Evolutionary conservation across 2,113 vertebrate genomes (phyloP).

Genomic region (Sylvilagus bachmani): DNA sequence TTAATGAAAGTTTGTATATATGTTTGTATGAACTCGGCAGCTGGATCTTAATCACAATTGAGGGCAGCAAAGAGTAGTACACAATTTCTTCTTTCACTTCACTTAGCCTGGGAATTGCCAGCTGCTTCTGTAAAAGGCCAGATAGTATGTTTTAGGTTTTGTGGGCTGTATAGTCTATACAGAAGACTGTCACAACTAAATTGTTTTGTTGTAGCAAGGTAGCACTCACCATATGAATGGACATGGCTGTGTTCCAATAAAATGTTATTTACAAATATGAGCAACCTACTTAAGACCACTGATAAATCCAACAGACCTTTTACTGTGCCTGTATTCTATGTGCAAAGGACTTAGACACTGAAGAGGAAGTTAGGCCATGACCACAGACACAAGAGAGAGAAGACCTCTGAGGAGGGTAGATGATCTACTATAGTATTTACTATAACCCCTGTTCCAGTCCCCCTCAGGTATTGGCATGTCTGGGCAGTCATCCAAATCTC

Average conservation of each 20-base stretch:
- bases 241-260: background rate
- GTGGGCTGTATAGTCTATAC: background rate
- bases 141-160: background rate
- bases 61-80: background rate
- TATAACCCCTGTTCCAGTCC: too few relatives aligned
- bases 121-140: background rate
- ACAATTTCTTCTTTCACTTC: background rate
- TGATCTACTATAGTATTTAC: too few relatives aligned
- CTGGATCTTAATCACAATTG: background rate
- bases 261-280: background rate
- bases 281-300: background rate
- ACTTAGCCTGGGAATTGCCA: background rate
- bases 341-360: background rate
- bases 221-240: background rate
- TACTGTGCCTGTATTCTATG: background rate
- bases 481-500: too few relatives aligned
- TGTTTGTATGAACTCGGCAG: background rate
- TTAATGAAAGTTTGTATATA: background rate
- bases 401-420: too few relatives aligned
- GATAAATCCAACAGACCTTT: background rate
- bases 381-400: too few relatives aligned
- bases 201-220: background rate
- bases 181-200: background rate
- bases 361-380: too few relatives aligned
- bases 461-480: too few relatives aligned